Conservation (phyloP, 2,113 vertebrate species). For the Arizona elegans region DNA sequence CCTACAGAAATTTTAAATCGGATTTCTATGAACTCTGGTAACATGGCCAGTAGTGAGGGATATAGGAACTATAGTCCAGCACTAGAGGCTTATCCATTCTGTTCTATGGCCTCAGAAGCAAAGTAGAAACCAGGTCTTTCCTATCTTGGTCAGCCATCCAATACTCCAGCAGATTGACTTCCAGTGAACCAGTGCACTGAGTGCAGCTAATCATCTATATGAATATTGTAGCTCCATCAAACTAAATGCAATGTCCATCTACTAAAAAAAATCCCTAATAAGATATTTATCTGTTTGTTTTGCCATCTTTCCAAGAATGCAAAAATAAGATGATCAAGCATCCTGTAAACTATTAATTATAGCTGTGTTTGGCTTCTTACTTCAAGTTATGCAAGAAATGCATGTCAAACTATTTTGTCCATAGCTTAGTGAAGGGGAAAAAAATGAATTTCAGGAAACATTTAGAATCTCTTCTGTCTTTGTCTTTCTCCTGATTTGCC, state of each 20-base stretch:
- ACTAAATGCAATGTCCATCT: not conserved
- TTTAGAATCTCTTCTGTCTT: conserved; percentile 1
- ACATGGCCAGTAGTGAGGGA: not conserved
- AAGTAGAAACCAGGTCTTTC: not conserved
- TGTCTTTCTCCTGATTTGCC: conserved; percentile 21
- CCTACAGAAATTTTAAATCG: not conserved
- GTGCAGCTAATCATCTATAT: not conserved
- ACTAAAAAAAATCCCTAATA: not conserved
- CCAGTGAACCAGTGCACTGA: not conserved
- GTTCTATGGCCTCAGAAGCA: not conserved
- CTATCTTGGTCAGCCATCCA: not conserved
- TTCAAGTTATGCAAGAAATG: not conserved
- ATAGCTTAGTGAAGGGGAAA: conserved; percentile 12
- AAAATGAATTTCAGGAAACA: conserved; percentile 13
- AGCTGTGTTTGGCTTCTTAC: not conserved
- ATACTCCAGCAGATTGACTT: not conserved
- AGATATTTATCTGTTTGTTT: not conserved
- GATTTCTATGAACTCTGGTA: not conserved
- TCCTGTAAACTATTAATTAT: not conserved
- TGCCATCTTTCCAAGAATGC: not conserved
- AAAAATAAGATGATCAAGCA: not conserved
- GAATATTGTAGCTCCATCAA: not conserved
- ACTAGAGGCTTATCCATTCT: not conserved
- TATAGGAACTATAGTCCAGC: not conserved
- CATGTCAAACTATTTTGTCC: not conserved